Evolutionary conservation across 2,888 invertebrate species (phyloP), one percentile per base, ranked within the genome.

Genomic region (Melinaea marsaeus): DNA sequence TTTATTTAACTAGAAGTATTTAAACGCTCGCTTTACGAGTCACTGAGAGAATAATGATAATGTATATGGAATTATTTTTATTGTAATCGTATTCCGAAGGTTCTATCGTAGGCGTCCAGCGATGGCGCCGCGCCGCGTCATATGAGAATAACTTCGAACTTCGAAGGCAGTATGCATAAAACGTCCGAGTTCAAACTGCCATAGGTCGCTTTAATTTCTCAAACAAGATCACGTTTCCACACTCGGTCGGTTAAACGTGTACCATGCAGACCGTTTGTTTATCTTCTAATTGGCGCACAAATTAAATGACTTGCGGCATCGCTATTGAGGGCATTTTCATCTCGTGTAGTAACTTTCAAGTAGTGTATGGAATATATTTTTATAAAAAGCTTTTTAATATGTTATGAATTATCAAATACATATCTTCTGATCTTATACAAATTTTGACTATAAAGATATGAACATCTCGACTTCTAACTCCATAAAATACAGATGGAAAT

Each of bases 201-300:
- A 67, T 72, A 69, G 68, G 64, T 67, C 67, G 68, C 72, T 72
- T 74, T 78, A 76, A 78, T 77, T 76, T 76, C 72, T 72, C 66
- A 76, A 75, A 75, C 69, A 69, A 71, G 72, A 74, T 71, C 71
- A 69, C 67, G 76, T 71, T 75, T 76, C 72, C 74, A 64, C 77
- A 80, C 71, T 67, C 75, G 76, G 80, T 71, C 77, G 81, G 74
- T 77, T 81, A 77, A 74, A 74, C 74, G 71, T 68, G 76, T 79
- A 78, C 75, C 79, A 84, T 79, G 78, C 75, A 78, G 80, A 84
- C 73, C 79, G 78, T 82, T 78, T 84, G 80, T 86, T 86, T 86
- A 84, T 80, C 69, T 71, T 71, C 74, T 80, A 78, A 75, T 83
- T 79, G 80, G 78, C 78, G 71, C 55, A 48, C 5, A 13, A 33